Evolutionary conservation across 1,140 invertebrate genomes (phyloP).

Genomic region (Rhyzopertha dominica): DNA sequence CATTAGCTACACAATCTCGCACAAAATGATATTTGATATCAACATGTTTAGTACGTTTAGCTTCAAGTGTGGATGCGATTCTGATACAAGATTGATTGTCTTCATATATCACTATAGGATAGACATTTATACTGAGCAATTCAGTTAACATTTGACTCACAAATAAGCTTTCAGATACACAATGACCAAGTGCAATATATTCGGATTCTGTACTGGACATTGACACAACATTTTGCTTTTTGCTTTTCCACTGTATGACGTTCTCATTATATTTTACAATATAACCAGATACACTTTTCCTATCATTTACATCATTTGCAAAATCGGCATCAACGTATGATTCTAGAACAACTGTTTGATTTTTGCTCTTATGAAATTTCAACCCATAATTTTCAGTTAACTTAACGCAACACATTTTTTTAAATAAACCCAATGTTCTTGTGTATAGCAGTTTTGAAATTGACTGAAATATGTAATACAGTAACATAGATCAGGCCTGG

Average conservation of each 20-base stretch:
- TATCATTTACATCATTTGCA: slow-evolving; percentile 18
- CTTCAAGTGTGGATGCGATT: slow-evolving; percentile 10
- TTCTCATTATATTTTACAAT: slow-evolving; percentile 18
- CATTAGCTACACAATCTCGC: slow-evolving; percentile 20
- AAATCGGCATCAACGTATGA: slow-evolving; percentile 17
- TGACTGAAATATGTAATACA: slow-evolving; percentile 10
- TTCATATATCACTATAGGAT: slow-evolving; percentile 5
- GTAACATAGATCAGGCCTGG: slow-evolving; percentile 17
- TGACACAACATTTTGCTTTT: slow-evolving; percentile 27
- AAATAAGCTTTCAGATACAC: slow-evolving; percentile 27
- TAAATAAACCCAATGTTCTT: slow-evolving; percentile 10
- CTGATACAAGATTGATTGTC: slow-evolving; percentile 14
- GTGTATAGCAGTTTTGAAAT: slow-evolving; percentile 11
- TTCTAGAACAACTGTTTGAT: background rate
- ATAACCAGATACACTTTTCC: slow-evolving; percentile 22
- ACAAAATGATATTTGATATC: slow-evolving; percentile 32
- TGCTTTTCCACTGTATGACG: slow-evolving; percentile 22
- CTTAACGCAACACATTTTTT: too few relatives aligned
- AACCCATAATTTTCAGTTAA: background rate
- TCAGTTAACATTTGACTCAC: slow-evolving; percentile 20
- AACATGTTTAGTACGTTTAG: slow-evolving; percentile 31
- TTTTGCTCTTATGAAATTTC: background rate
- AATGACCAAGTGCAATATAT: slow-evolving; percentile 23
- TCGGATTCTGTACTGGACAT: slow-evolving; percentile 32
- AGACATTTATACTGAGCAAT: background rate